Conservation (phyloP, 2,797 vertebrate species). For the Myripristis murdjan region DNA sequence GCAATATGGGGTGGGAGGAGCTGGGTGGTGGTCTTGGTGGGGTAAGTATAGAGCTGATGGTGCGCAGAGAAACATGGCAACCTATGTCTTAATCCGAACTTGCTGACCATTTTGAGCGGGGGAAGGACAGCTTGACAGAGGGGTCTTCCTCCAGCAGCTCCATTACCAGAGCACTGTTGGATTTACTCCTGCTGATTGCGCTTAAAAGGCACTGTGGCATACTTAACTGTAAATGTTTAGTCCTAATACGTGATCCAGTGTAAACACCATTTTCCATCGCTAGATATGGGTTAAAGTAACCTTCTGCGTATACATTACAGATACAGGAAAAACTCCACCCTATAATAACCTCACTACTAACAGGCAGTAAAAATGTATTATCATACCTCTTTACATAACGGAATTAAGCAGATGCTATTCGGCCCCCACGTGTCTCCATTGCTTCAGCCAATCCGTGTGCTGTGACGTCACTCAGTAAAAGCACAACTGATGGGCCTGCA, state of each 20-base stretch:
- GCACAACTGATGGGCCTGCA: conserved; percentile 83
- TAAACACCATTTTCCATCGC: conserved; percentile 3
- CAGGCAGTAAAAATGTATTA: conserved; percentile 76
- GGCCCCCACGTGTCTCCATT: conserved; percentile 59
- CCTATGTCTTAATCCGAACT: conserved; percentile 22
- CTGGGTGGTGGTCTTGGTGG: background rate
- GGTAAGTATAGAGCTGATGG: background rate
- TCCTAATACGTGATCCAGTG: conserved; percentile 29
- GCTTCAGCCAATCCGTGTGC: conserved; percentile 73
- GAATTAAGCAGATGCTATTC: conserved; percentile 80
- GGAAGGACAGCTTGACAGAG: background rate
- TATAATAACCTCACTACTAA: conserved; percentile 62
- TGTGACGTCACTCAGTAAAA: conserved; percentile 86
- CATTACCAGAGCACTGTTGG: conserved; percentile 1
- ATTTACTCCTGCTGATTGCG: conserved; percentile 19
- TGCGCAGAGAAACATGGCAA: conserved; percentile 1
- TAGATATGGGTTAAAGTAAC: conserved; percentile 32
- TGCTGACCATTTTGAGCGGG: conserved; percentile 3
- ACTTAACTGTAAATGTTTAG: conserved; percentile 6
- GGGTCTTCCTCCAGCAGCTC: conserved; percentile 8
- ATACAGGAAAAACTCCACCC: conserved; percentile 45
- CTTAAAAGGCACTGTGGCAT: conserved; percentile 8
- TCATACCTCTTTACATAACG: conserved; percentile 85
- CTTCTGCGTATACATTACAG: conserved; percentile 40
- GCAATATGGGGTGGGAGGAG: background rate